Evolutionary conservation across 2,797 vertebrate genomes (phyloP).

Genomic region (Eremophila alpestris): DNA sequence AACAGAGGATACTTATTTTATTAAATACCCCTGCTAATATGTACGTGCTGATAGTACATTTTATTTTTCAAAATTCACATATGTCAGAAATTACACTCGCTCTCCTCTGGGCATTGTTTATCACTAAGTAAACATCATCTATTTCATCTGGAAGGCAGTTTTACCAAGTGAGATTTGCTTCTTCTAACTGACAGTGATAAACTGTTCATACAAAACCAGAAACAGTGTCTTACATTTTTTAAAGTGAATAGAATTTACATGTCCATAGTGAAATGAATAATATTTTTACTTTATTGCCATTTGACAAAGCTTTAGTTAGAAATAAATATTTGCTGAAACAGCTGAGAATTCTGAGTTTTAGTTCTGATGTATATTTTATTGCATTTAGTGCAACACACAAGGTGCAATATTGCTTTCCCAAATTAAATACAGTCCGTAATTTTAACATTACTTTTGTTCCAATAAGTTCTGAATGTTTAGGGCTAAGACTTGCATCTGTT

Average conservation of each 20-base stretch:
- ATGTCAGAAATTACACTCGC: not conserved
- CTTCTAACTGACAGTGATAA: constrained; percentile 53
- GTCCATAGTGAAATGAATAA: constrained; percentile 44
- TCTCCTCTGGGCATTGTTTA: constrained; percentile 47
- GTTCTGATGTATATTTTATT: constrained; percentile 4
- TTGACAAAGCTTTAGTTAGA: constrained; percentile 59
- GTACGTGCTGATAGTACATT: not conserved
- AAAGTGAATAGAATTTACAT: constrained; percentile 56
- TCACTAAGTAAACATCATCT: constrained; percentile 37
- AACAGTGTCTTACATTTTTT: constrained; percentile 33
- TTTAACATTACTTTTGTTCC: not conserved
- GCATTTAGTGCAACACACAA: not conserved
- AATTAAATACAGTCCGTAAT: constrained; percentile 30
- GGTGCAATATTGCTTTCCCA: constrained; percentile 4
- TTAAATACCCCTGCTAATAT: not conserved
- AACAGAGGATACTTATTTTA: not conserved
- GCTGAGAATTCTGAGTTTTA: constrained; percentile 39
- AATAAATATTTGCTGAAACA: constrained; percentile 49
- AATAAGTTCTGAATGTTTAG: not conserved
- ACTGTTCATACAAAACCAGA: constrained; percentile 39
- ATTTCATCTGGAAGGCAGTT: constrained; percentile 58
- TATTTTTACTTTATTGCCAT: constrained; percentile 66
- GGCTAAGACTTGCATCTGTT: not conserved
- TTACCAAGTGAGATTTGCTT: constrained; percentile 51
- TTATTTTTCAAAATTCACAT: constrained; percentile 14